A percentile compares a stretch with the other conserved stretches of the same genome.
phyloP scores from a whole-genome alignment of 2,113 vertebrate species.

The Leptobrachium leishanense region DNA sequence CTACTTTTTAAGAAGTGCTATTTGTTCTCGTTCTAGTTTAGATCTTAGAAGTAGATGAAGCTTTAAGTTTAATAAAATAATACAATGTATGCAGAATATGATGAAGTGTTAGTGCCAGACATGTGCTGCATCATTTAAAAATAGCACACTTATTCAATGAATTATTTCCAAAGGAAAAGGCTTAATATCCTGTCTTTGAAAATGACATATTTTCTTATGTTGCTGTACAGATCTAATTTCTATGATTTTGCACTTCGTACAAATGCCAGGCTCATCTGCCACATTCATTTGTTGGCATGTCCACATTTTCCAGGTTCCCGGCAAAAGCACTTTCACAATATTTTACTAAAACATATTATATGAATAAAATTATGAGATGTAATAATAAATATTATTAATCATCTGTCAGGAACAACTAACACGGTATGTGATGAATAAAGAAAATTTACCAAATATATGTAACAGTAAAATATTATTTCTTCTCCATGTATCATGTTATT shows the following conservation, averaged over 20 bases:
- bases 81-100: not conserved
- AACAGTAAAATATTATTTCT: no score
- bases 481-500: no score
- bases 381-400: no score
- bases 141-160: not conserved
- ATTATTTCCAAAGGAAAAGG: not conserved
- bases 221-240: not conserved
- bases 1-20: not conserved
- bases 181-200: not conserved
- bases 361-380: no score
- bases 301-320: not conserved
- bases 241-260: not conserved
- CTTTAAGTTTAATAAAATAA: not conserved
- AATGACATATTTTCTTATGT: not conserved
- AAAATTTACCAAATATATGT: no score
- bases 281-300: not conserved
- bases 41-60: not conserved
- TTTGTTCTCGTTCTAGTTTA: not conserved
- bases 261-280: not conserved
- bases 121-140: not conserved
- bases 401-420: no score
- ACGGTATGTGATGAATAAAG: no score
- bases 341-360: no score
- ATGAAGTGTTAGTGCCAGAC: not conserved
- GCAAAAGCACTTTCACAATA: no score